These are phyloP conservation scores for Notospermus geniculatus DNA, from an alignment of 1,140 invertebrate species.

Conservation along the genomic window DNA sequence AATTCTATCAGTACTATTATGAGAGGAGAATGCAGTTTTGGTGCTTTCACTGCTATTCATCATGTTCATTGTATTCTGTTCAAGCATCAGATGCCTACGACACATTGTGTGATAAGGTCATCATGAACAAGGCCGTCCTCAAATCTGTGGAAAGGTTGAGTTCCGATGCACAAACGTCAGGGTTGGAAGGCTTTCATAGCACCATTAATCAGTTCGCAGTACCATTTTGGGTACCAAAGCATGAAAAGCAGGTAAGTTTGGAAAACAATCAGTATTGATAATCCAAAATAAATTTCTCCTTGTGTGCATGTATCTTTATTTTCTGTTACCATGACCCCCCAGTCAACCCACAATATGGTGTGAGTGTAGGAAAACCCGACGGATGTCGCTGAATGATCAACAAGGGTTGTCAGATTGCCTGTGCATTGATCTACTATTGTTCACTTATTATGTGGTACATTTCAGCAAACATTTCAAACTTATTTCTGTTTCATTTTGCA, in stretches of 20 bases:
- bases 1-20: background rate
- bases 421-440: too few species aligned
- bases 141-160: background rate
- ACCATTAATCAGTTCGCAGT: slow-evolving; percentile 2
- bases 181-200: slow-evolving; percentile 7
- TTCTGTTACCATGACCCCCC: too few species aligned
- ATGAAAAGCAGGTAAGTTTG: background rate
- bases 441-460: too few species aligned
- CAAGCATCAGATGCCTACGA: background rate
- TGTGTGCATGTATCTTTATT: too few species aligned
- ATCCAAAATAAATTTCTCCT: too few species aligned
- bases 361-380: too few species aligned
- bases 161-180: background rate
- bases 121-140: background rate
- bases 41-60: background rate
- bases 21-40: background rate
- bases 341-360: too few species aligned
- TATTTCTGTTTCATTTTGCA: too few species aligned
- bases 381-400: too few species aligned
- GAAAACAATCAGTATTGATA: too few species aligned
- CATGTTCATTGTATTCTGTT: background rate
- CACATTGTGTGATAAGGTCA: background rate
- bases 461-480: too few species aligned
- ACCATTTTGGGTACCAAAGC: slow-evolving; percentile 9
- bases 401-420: too few species aligned